Percentiles rank a stretch among this genome's conserved stretches.
Conservation (phyloP, 1,140 invertebrate genomes). For the Leguminivora glycinivorella region DNA sequence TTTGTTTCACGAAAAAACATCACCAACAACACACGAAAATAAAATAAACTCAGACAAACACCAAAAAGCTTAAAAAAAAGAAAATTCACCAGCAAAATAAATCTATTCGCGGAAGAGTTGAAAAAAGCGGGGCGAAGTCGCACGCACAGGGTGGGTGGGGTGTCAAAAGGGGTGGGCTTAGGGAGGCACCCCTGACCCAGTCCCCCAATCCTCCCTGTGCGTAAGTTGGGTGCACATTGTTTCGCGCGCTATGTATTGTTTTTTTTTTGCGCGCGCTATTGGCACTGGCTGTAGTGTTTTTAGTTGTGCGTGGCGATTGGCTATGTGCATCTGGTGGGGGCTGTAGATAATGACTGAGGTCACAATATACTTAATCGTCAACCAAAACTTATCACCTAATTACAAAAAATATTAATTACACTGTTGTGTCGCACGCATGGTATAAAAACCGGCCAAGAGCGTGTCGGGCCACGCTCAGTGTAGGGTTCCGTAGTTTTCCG, state of each 20-base stretch:
- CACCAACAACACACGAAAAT: not conserved
- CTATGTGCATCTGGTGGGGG: no score
- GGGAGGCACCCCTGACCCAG: conserved; percentile 7
- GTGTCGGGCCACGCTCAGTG: no score
- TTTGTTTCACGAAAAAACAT: not conserved
- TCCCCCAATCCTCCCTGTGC: conserved; percentile 12
- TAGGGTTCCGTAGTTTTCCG: no score
- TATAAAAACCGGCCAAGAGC: no score
- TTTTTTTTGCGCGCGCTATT: not conserved
- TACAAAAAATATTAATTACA: no score
- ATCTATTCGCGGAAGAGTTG: conserved; percentile 9
- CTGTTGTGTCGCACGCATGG: no score
- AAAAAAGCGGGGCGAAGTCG: conserved; percentile 6
- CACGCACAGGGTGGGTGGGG: conserved; percentile 23
- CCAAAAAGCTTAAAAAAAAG: conserved; percentile 8
- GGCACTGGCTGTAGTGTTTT: not conserved
- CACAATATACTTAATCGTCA: no score
- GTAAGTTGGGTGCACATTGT: conserved; percentile 16
- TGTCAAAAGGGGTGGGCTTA: not conserved
- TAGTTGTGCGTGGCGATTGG: no score
- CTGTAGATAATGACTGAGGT: no score
- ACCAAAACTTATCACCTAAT: no score
- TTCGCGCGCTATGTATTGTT: not conserved
- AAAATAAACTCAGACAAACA: not conserved
- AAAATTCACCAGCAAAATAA: conserved; percentile 9